phyloP scores from a whole-genome alignment of 2,888 invertebrate species.

The Drosophila gaucha region DNA sequence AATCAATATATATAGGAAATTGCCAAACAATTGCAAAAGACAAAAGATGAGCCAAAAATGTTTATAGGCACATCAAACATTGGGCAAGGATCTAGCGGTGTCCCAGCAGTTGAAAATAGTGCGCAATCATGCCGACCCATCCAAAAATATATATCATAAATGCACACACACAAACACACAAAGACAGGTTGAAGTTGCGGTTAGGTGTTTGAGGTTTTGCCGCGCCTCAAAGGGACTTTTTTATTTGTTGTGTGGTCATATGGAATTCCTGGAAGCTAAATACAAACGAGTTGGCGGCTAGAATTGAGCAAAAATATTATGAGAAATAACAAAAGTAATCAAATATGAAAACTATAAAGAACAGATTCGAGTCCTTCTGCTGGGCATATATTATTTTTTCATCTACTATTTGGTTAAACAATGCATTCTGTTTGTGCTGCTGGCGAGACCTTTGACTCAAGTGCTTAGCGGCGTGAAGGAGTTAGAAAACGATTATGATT shows the following conservation, averaged over 20 bases:
- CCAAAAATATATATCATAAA: slow-evolving; percentile 67
- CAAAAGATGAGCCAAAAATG: slow-evolving; percentile 54
- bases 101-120: slow-evolving; percentile 55
- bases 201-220: slow-evolving; percentile 71
- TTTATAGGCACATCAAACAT: slow-evolving; percentile 72
- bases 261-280: slow-evolving; percentile 63
- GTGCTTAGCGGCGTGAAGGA: slow-evolving; percentile 61
- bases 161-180: slow-evolving; percentile 36
- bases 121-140: slow-evolving; percentile 63
- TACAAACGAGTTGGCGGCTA: slow-evolving; percentile 58
- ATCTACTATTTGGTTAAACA: slow-evolving; percentile 49
- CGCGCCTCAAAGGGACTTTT: slow-evolving; percentile 48
- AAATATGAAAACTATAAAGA: slow-evolving; percentile 39
- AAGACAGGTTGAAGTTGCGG: slow-evolving; percentile 56
- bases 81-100: slow-evolving; percentile 32
- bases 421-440: slow-evolving; percentile 41
- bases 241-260: slow-evolving; percentile 54
- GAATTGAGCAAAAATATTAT: slow-evolving; percentile 71
- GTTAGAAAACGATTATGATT: slow-evolving; percentile 71
- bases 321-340: slow-evolving; percentile 72
- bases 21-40: slow-evolving; percentile 73
- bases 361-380: slow-evolving; percentile 11
- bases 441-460: slow-evolving; percentile 28
- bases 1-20: slow-evolving; percentile 63
- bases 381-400: slow-evolving; percentile 18